These are phyloP conservation scores for Cyanistes caeruleus DNA, from an alignment of 2,113 vertebrate species.

Conservation along the genomic window DNA sequence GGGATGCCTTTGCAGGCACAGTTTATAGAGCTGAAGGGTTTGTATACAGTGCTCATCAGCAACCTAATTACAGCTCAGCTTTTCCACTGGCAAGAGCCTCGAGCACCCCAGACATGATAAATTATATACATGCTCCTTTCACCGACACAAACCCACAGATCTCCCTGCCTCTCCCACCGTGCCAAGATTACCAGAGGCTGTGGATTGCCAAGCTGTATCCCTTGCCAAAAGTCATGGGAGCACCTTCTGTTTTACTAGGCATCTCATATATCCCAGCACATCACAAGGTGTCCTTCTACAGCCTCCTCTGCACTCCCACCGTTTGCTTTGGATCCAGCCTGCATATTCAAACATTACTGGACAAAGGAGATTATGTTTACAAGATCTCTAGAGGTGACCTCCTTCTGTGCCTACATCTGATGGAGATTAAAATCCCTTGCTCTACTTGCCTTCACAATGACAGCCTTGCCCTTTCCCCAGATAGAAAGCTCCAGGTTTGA, in stretches of 20 bases:
- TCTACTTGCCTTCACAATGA: not conserved
- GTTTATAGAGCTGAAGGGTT: conserved; percentile 4
- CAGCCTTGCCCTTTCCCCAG: not conserved
- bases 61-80: conserved; percentile 49
- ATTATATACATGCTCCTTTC: not conserved
- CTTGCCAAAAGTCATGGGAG: conserved; percentile 15
- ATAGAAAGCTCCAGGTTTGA: not conserved
- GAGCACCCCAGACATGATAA: not conserved
- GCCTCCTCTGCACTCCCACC: not conserved
- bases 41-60: not conserved
- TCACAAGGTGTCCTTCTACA: not conserved
- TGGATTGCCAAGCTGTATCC: not conserved
- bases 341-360: not conserved
- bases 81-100: conserved; percentile 32
- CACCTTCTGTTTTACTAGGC: conserved; percentile 12
- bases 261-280: not conserved
- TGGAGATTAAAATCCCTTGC: not conserved
- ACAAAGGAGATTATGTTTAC: conserved; percentile 2
- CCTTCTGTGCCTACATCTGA: conserved; percentile 4
- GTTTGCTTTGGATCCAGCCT: conserved; percentile 10
- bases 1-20: not conserved
- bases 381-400: not conserved
- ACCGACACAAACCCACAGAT: not conserved
- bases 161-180: not conserved
- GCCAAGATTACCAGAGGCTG: not conserved